A percentile compares a stretch with the other conserved stretches of the same genome.
Conservation (phyloP, 2,797 vertebrate genomes). For the Enteromius paludinosus region DNA sequence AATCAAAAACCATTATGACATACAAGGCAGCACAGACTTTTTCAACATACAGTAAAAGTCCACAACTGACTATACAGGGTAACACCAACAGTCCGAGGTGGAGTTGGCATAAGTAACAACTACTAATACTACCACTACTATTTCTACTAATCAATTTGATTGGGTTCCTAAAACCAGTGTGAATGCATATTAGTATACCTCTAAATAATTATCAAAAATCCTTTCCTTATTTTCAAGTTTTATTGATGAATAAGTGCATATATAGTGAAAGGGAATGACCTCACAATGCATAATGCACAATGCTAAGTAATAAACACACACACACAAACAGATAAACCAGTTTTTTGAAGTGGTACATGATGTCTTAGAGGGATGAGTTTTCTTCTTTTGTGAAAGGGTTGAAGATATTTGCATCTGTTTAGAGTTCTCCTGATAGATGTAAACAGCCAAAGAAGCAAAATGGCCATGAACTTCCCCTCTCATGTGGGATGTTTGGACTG, state of each 20-base stretch:
- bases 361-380: conserved; percentile 23
- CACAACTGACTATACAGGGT: no score
- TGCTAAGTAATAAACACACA: not conserved
- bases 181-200: not conserved
- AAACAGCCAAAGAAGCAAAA: conserved; percentile 47
- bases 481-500: not conserved
- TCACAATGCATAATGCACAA: not conserved
- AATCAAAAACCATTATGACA: no score
- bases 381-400: conserved; percentile 30
- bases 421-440: conserved; percentile 18
- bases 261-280: not conserved
- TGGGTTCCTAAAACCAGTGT: not conserved
- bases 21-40: no score
- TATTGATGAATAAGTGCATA: not conserved
- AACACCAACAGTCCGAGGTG: no score
- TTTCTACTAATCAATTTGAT: not conserved
- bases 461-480: conserved; percentile 18
- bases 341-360: not conserved
- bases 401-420: conserved; percentile 56
- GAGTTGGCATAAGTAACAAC: no score
- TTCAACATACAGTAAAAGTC: no score
- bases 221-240: not conserved
- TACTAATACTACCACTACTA: no score
- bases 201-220: not conserved
- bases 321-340: conserved; percentile 4